These are phyloP conservation scores for Isotomurus palustris DNA, from an alignment of 2,888 invertebrate genomes.

Conservation along the genomic window DNA sequence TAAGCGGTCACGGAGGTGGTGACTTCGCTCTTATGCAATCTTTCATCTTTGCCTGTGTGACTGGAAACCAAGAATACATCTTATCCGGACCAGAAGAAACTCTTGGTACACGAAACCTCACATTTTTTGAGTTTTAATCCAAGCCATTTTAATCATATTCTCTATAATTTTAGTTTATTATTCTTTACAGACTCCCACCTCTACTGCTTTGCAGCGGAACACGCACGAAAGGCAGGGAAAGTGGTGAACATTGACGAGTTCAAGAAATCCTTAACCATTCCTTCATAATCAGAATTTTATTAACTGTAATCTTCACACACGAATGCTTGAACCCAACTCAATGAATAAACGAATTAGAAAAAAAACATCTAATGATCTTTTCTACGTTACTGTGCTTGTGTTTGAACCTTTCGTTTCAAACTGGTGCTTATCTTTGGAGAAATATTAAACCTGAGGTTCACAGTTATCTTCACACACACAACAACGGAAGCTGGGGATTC, in stretches of 20 bases:
- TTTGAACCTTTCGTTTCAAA: too few relatives aligned
- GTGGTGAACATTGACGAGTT: slow-evolving; percentile 38
- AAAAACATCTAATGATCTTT: too few relatives aligned
- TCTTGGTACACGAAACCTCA: slow-evolving; percentile 27
- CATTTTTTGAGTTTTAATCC: background rate
- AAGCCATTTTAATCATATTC: background rate
- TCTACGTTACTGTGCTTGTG: too few relatives aligned
- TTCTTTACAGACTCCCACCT: slow-evolving; percentile 39
- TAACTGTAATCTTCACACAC: too few relatives aligned
- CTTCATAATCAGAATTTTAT: too few relatives aligned
- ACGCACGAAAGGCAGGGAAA: slow-evolving; percentile 28
- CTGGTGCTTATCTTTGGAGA: too few relatives aligned
- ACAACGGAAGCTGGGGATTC: too few relatives aligned
- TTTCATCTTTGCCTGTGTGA: slow-evolving; percentile 39
- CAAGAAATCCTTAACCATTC: slow-evolving; percentile 22
- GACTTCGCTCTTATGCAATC: slow-evolving; percentile 34
- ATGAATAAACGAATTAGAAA: too few relatives aligned
- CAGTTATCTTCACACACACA: too few relatives aligned
- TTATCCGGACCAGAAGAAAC: slow-evolving; percentile 41
- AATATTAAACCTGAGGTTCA: too few relatives aligned
- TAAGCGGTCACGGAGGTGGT: slow-evolving; percentile 41
- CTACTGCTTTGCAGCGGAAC: slow-evolving; percentile 44
- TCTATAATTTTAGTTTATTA: too few relatives aligned
- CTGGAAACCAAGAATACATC: slow-evolving; percentile 38
- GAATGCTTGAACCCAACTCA: too few relatives aligned